Conservation (phyloP, 2,888 invertebrate species). For the Dromius quadrimaculatus region DNA sequence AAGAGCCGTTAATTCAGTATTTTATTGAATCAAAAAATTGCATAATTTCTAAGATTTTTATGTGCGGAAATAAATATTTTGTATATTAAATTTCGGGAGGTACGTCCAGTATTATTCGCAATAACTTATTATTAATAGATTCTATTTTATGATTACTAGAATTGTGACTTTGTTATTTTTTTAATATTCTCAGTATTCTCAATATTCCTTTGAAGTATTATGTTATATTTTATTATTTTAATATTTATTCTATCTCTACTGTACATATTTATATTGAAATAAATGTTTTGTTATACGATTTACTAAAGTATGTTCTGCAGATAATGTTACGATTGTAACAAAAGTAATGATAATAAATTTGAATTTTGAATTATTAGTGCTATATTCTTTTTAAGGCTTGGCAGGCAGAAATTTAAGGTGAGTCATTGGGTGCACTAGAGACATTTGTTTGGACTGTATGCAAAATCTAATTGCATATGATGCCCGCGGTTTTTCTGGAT, state of each 20-base stretch:
- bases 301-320: slow-evolving; percentile 11
- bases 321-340: slow-evolving; percentile 39
- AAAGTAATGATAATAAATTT: slow-evolving; percentile 28
- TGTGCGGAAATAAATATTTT: too few relatives aligned
- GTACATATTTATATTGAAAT: slow-evolving; percentile 44
- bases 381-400: not conserved
- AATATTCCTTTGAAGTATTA: slow-evolving; percentile 12
- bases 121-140: not conserved
- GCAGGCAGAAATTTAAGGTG: not conserved
- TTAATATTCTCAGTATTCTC: not conserved
- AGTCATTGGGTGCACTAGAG: too few relatives aligned
- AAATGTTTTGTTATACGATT: slow-evolving; percentile 34
- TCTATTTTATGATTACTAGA: not conserved
- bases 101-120: too few relatives aligned
- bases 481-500: too few relatives aligned
- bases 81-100: too few relatives aligned
- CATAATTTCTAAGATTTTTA: not conserved
- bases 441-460: too few relatives aligned
- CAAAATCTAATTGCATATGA: too few relatives aligned
- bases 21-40: too few relatives aligned
- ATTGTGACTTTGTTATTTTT: not conserved
- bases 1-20: too few relatives aligned
- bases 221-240: slow-evolving; percentile 9
- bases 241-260: slow-evolving; percentile 24
- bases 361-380: slow-evolving; percentile 33